A percentile compares a stretch with the other conserved stretches of the same genome.
These are phyloP conservation scores for Palythoa caribaeorum DNA, from an alignment of 92 coral and sea anemone species.

Conservation along the genomic window DNA sequence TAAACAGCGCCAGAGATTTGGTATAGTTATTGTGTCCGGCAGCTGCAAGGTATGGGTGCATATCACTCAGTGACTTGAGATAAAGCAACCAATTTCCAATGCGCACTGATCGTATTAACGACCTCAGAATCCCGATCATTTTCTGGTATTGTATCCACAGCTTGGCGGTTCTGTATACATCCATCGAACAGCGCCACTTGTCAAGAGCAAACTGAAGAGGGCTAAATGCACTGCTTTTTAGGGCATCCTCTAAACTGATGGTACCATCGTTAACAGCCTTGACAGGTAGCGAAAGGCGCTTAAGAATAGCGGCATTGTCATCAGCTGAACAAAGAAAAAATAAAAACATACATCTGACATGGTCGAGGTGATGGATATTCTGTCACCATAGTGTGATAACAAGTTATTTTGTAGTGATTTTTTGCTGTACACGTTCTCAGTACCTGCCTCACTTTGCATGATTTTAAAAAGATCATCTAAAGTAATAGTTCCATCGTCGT, in stretches of 20 bases:
- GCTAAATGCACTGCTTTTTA: slow-evolving; percentile 40
- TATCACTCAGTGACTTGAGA: slow-evolving; percentile 24
- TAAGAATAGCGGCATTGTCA: slow-evolving; percentile 27
- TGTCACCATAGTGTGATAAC: slow-evolving; percentile 10
- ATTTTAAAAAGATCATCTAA: slow-evolving; percentile 44
- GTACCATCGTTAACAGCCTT: slow-evolving; percentile 35
- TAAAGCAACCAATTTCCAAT: slow-evolving; percentile 15
- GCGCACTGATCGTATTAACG: slow-evolving; percentile 5
- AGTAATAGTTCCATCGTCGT: slow-evolving; percentile 52
- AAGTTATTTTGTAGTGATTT: slow-evolving; percentile 14
- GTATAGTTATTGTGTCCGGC: slow-evolving; percentile 57
- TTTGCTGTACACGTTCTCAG: slow-evolving; percentile 28
- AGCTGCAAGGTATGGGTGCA: slow-evolving; percentile 51
- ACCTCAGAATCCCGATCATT: slow-evolving; percentile 13
- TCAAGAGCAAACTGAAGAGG: slow-evolving; percentile 27
- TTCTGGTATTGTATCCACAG: slow-evolving; percentile 17
- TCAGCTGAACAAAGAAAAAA: slow-evolving; percentile 18
- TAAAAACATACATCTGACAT: slow-evolving; percentile 6
- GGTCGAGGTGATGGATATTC: slow-evolving; percentile 37
- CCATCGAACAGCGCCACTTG: slow-evolving; percentile 34
- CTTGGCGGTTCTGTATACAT: not conserved
- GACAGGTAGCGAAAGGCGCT: slow-evolving; percentile 21
- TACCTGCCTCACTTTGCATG: slow-evolving; percentile 23
- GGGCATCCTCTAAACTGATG: slow-evolving; percentile 35
- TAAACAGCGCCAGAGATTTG: slow-evolving; percentile 59